phyloP scores from a whole-genome alignment of 2,113 vertebrate genomes.

The Hypanus sabinus region DNA sequence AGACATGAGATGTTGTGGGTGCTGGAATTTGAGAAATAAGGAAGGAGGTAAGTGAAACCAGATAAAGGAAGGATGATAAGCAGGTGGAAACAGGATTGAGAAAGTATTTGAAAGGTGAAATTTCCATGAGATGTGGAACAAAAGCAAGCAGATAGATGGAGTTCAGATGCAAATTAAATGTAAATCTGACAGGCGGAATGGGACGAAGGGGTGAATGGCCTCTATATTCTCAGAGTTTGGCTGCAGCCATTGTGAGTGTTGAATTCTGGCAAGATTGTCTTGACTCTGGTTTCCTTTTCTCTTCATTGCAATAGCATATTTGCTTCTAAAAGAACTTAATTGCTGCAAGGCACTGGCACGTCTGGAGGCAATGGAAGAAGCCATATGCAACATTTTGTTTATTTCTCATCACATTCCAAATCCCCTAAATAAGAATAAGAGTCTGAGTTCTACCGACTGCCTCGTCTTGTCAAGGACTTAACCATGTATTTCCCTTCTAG shows the following conservation, averaged over 20 bases:
- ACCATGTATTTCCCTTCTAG: slow-evolving; percentile 41
- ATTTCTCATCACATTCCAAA: background rate
- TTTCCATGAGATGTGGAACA: background rate
- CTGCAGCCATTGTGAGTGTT: background rate
- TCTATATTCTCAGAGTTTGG: background rate
- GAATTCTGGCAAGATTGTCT: background rate
- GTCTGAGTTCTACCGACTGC: background rate
- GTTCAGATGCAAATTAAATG: background rate
- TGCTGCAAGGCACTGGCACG: background rate
- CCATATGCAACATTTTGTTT: background rate
- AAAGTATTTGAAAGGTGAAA: background rate
- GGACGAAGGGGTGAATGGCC: background rate
- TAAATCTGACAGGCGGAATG: background rate
- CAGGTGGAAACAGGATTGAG: background rate
- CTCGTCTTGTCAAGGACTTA: background rate
- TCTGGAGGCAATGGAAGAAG: background rate
- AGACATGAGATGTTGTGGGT: too few species aligned
- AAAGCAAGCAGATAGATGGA: background rate
- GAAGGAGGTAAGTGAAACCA: too few species aligned
- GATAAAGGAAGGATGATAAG: too few species aligned
- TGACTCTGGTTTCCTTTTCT: background rate
- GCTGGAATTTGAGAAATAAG: too few species aligned
- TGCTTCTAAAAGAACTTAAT: background rate
- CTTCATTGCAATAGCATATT: background rate
- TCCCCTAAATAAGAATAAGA: background rate